Percentiles rank a stretch among this genome's conserved stretches.
Evolutionary conservation across 2,888 invertebrate species (phyloP).

Genomic region (Sminthurides aquaticus): DNA sequence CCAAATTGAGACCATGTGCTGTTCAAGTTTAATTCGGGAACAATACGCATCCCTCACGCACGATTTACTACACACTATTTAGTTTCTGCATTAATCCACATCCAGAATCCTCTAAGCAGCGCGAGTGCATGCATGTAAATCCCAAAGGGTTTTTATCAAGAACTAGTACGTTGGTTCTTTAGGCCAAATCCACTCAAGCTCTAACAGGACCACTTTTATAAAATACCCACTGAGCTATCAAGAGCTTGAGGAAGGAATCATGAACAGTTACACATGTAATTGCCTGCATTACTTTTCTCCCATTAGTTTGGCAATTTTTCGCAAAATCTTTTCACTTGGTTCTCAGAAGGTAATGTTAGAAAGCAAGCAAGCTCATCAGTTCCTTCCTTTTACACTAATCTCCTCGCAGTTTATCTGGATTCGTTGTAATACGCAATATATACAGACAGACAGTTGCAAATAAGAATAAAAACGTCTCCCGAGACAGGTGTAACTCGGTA

Average conservation of each 20-base stretch:
- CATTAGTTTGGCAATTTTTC: not conserved
- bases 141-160: not conserved
- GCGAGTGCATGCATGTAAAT: not conserved
- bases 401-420: too few species aligned
- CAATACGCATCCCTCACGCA: not conserved
- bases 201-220: not conserved
- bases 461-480: too few species aligned
- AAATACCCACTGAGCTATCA: not conserved
- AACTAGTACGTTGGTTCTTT: too few species aligned
- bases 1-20: too few species aligned
- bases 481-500: too few species aligned
- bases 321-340: too few species aligned
- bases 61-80: not conserved
- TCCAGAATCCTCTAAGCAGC: constrained; percentile 11
- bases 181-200: not conserved
- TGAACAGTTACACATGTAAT: not conserved
- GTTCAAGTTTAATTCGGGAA: not conserved
- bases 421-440: too few species aligned
- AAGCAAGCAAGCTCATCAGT: too few species aligned
- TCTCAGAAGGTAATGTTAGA: too few species aligned
- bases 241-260: not conserved
- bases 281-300: not conserved
- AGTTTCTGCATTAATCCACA: not conserved
- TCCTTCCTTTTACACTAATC: too few species aligned
- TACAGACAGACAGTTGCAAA: too few species aligned